Conservation (phyloP, 2,888 invertebrate genomes). For the Amblyteles armatorius region DNA sequence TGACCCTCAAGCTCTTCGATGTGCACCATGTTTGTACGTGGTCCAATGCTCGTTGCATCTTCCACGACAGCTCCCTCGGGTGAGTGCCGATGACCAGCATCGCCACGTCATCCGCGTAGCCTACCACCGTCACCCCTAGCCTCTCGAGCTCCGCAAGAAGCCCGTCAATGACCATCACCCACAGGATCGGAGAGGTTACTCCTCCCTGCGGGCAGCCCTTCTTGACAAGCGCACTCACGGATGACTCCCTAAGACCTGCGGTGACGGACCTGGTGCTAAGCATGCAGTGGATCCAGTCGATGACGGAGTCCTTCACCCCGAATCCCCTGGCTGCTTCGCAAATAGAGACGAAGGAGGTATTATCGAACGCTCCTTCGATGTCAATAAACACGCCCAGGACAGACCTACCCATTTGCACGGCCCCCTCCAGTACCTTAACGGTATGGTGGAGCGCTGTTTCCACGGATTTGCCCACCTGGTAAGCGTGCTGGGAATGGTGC, state of each 20-base stretch:
- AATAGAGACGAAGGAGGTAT: no score
- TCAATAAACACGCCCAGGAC: constrained; percentile 63
- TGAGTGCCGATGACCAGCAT: no score
- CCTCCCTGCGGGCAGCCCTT: not conserved
- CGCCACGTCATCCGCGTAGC: constrained; percentile 23
- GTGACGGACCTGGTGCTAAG: constrained; percentile 17
- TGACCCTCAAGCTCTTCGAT: no score
- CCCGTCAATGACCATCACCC: constrained; percentile 49
- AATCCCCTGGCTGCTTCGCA: no score
- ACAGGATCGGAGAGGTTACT: constrained; percentile 52
- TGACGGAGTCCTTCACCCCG: constrained; percentile 12
- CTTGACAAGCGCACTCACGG: constrained; percentile 18
- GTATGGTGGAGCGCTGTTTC: constrained; percentile 59
- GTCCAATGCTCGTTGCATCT: no score
- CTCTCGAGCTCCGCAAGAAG: constrained; percentile 38
- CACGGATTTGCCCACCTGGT: constrained; percentile 63
- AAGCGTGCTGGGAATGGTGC: constrained; percentile 64
- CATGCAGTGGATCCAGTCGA: constrained; percentile 48
- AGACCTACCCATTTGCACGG: constrained; percentile 16
- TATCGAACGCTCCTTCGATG: constrained; percentile 67
- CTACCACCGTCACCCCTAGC: constrained; percentile 20
- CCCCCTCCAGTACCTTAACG: constrained; percentile 46
- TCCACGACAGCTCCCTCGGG: no score
- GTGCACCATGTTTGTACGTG: no score
- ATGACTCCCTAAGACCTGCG: constrained; percentile 19